A percentile compares a stretch with the other conserved stretches of the same genome.
These are phyloP conservation scores for Hylaea fasciaria DNA, from an alignment of 2,888 invertebrate genomes.

Conservation along the genomic window DNA sequence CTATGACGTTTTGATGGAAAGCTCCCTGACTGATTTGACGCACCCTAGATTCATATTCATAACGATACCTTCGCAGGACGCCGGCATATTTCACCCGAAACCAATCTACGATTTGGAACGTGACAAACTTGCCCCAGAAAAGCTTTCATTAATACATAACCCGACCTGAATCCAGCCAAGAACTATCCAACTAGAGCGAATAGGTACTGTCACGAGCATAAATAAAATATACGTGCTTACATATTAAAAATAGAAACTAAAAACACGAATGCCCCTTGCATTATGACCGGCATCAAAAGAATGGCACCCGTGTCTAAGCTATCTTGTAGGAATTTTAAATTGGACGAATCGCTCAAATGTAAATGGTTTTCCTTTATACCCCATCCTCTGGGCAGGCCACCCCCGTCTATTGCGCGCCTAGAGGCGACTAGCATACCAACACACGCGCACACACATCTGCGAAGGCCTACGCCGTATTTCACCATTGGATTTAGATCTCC, in stretches of 20 bases:
- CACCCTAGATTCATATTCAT: slow-evolving; percentile 83
- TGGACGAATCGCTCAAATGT: slow-evolving; percentile 86
- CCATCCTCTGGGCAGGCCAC: slow-evolving; percentile 82
- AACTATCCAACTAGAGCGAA: slow-evolving; percentile 4
- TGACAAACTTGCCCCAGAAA: slow-evolving; percentile 53
- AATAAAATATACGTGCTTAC: slow-evolving; percentile 28
- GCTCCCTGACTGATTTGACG: slow-evolving; percentile 79
- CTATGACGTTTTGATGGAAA: slow-evolving; percentile 85
- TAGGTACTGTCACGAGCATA: slow-evolving; percentile 6
- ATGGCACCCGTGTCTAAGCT: slow-evolving; percentile 84
- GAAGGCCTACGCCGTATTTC: slow-evolving; percentile 76
- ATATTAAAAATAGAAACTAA: slow-evolving; percentile 41
- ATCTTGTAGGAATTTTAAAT: slow-evolving; percentile 86
- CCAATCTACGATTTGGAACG: slow-evolving; percentile 57
- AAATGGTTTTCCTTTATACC: slow-evolving; percentile 86
- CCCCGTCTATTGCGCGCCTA: slow-evolving; percentile 84
- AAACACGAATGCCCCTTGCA: slow-evolving; percentile 70
- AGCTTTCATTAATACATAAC: slow-evolving; percentile 54
- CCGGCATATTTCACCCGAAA: slow-evolving; percentile 67
- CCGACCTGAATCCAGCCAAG: slow-evolving; percentile 17
- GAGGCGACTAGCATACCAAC: slow-evolving; percentile 84
- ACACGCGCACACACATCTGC: slow-evolving; percentile 73
- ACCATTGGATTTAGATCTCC: slow-evolving; percentile 71
- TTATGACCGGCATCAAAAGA: slow-evolving; percentile 82
- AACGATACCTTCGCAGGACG: slow-evolving; percentile 71